Base-by-base conservation (phyloP, 1,140 invertebrate genomes). In the Drosophila lacertosa region DNA sequence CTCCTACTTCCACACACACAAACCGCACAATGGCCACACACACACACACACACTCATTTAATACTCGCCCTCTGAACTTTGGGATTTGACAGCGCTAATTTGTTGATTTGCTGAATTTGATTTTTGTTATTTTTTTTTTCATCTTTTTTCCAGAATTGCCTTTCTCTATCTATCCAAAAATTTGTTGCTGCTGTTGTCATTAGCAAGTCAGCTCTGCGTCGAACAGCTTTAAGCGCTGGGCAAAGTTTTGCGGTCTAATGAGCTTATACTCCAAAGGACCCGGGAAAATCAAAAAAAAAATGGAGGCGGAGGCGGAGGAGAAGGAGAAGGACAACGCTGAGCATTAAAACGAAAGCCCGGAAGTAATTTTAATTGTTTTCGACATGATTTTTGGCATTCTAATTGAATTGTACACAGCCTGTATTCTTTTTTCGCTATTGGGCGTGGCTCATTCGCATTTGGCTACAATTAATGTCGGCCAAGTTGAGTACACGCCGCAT, bases 71-170 rank as follows among this genome's bases (percentile, higher is more conserved):
- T 26, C 47, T 45, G 33, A 16, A 32, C 57, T 44, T 51, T 53
- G 59, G 68, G 64, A 53, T 78, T 82, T 82, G 82, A 88, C 83
- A 78, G 63, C 64, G 74, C 78, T 88, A 88, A 88, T 88, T 88
- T 88, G 82, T 88, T 88, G 78, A 88, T 88, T 88, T 89, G 74
- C 78, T 88, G 63, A 82, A 75, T 88, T 78, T 89, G 68, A 73
- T 68, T 72, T 78, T 67, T 42, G 53, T n/a, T 40, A 53, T 57
- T 55, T 18, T 62, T 47, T 51, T 13, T 48, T 11, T 42, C 15
- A 4, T 39, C 13, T 24, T 32, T 13, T 11, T 37, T 18, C 20
- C 13, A 6, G 5, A 6, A 16, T 39, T 24, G 22, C 26, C 6
- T 24, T 11, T 33, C 35, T 16, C 15, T 54, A 20, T 53, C 32